Percentiles rank a stretch among this genome's conserved stretches.
Evolutionary conservation across 2,113 vertebrate species (phyloP).

Genomic region (Himantopus leucocephalus): DNA sequence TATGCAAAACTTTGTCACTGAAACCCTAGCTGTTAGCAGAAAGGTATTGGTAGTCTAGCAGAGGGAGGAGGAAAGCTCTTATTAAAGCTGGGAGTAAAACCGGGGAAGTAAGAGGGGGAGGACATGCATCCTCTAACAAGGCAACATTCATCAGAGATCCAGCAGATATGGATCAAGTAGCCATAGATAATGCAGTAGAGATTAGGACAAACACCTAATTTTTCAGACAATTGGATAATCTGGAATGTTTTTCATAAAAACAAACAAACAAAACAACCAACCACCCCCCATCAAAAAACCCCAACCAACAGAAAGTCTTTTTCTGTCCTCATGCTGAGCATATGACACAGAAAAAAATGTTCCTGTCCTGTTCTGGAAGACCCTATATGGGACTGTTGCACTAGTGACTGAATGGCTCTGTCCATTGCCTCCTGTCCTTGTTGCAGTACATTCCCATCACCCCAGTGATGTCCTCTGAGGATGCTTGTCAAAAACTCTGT

Average conservation of each 20-base stretch:
- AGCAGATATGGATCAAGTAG: neutral
- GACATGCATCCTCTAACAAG: neutral
- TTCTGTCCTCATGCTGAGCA: neutral
- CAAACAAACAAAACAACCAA: neutral
- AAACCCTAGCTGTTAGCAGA: neutral
- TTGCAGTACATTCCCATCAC: neutral
- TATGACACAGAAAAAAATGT: neutral
- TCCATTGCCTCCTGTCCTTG: neutral
- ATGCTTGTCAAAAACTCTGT: neutral
- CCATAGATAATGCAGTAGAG: neutral
- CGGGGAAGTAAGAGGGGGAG: neutral
- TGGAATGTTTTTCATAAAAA: neutral
- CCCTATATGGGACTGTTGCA: neutral
- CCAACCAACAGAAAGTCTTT: neutral
- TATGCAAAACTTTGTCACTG: neutral
- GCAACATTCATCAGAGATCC: neutral
- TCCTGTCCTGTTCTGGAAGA: neutral
- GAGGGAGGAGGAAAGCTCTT: neutral
- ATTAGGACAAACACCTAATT: neutral
- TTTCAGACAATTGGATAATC: neutral
- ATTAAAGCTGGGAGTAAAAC: neutral
- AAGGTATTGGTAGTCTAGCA: neutral
- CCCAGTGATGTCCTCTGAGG: neutral
- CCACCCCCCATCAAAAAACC: accelerated
- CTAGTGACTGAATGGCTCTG: neutral